These are phyloP conservation scores for Sycophila texana DNA, from an alignment of 2,888 invertebrate species.

Conservation along the genomic window DNA sequence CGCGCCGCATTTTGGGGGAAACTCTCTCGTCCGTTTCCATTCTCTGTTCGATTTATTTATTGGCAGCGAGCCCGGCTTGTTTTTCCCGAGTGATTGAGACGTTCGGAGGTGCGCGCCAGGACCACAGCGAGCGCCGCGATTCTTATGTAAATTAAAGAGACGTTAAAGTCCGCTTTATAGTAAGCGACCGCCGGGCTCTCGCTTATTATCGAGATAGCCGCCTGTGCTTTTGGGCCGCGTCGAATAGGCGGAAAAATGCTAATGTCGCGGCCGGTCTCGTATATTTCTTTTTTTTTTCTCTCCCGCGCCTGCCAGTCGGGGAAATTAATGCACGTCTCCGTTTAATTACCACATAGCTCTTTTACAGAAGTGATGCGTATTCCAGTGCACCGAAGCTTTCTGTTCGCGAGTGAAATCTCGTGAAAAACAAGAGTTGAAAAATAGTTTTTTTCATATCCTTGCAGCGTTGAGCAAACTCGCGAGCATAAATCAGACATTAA, in stretches of 20 bases:
- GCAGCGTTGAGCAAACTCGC: too few species aligned
- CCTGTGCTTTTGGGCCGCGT: constrained; percentile 7
- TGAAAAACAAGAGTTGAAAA: neutral
- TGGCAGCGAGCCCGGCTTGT: constrained; percentile 1
- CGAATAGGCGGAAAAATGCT: constrained; percentile 22
- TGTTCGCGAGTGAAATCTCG: neutral
- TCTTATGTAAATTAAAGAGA: constrained; percentile 45
- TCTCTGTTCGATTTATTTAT: constrained; percentile 25
- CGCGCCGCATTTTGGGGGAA: constrained; percentile 26
- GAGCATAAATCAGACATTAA: constrained; percentile 23
- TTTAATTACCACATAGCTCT: constrained; percentile 23
- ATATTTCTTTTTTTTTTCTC: neutral
- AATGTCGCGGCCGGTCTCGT: constrained; percentile 9
- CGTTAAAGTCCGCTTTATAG: constrained; percentile 25
- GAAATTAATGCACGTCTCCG: constrained; percentile 23
- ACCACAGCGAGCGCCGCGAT: constrained; percentile 34
- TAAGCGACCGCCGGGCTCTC: neutral
- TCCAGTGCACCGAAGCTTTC: neutral
- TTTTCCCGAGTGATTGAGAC: constrained; percentile 43
- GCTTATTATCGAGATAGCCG: neutral
- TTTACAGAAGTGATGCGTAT: neutral
- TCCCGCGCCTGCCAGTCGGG: neutral
- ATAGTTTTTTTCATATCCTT: neutral
- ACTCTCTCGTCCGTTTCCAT: constrained; percentile 1
- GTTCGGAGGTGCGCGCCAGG: constrained; percentile 17